A percentile compares a stretch with the other conserved stretches of the same genome.
phyloP scores from a whole-genome alignment of 2,888 invertebrate genomes.

The Asteroscopus sphinx region DNA sequence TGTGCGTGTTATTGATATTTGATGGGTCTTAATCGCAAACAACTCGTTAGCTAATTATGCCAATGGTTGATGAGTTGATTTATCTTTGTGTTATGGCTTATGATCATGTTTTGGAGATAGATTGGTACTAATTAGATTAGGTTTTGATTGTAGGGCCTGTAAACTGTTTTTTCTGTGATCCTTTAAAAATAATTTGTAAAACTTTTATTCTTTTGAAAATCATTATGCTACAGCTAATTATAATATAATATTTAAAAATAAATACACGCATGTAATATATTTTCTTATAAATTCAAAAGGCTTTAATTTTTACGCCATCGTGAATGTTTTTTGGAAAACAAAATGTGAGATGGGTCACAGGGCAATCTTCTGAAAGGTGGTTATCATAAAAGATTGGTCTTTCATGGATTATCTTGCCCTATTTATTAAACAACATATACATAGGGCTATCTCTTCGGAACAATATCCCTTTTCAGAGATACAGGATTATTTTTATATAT shows the following conservation, averaged over 20 bases:
- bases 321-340: constrained; percentile 17
- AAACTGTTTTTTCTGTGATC: no score
- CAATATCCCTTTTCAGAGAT: background rate
- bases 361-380: constrained; percentile 31
- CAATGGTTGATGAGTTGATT: constrained; percentile 4
- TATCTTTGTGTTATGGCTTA: background rate
- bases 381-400: constrained; percentile 17
- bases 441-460: constrained; percentile 7
- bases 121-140: no score
- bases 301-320: constrained; percentile 8
- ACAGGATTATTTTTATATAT: no score
- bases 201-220: no score
- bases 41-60: constrained; percentile 22
- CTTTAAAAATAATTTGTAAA: no score
- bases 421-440: constrained; percentile 33
- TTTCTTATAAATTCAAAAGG: background rate
- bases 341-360: constrained; percentile 25
- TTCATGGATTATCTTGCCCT: constrained; percentile 17
- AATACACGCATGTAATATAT: no score
- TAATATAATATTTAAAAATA: no score
- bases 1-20: constrained; percentile 2
- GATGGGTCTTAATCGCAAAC: constrained; percentile 15
- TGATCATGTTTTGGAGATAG: no score
- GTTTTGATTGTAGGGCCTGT: no score
- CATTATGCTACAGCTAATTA: no score